These are phyloP conservation scores for Oligia fasciuncula DNA, from an alignment of 2,888 invertebrate genomes.

Conservation along the genomic window DNA sequence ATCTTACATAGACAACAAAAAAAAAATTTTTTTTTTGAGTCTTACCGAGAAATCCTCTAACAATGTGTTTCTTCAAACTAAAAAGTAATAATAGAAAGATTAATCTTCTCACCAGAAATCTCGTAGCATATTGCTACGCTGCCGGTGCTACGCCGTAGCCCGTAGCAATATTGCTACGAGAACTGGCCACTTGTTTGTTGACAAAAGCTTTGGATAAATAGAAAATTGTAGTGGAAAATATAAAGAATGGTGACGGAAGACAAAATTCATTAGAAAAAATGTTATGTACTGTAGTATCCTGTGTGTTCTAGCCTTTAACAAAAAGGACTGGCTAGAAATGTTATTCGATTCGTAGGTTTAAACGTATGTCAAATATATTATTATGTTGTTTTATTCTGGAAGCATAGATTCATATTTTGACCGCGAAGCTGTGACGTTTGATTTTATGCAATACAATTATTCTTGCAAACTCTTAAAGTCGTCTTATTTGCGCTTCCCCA, in stretches of 20 bases:
- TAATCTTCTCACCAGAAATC: constrained; percentile 32
- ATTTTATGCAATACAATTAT: too few relatives aligned
- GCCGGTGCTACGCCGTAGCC: constrained; percentile 36
- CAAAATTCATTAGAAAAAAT: not conserved
- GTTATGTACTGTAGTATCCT: too few relatives aligned
- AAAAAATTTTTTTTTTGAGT: not conserved
- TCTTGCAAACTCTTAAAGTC: too few relatives aligned
- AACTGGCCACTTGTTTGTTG: constrained; percentile 27
- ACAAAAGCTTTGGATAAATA: constrained; percentile 25
- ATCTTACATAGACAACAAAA: not conserved
- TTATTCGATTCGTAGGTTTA: too few relatives aligned
- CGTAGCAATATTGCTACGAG: constrained; percentile 56
- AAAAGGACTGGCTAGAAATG: too few relatives aligned
- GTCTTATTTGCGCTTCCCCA: too few relatives aligned
- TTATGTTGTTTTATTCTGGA: too few relatives aligned
- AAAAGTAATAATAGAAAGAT: constrained; percentile 18
- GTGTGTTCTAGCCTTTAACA: too few relatives aligned
- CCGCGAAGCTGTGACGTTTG: too few relatives aligned
- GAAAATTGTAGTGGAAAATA: constrained; percentile 30
- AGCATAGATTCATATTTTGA: too few relatives aligned
- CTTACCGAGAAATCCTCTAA: not conserved
- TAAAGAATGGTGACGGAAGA: constrained; percentile 3
- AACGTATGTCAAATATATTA: too few relatives aligned
- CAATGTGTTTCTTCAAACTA: not conserved
- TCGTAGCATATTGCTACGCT: constrained; percentile 50